Percentiles rank a stretch among this genome's conserved stretches.
phyloP scores from a whole-genome alignment of 2,888 invertebrate genomes.

The Sminthurides aquaticus region DNA sequence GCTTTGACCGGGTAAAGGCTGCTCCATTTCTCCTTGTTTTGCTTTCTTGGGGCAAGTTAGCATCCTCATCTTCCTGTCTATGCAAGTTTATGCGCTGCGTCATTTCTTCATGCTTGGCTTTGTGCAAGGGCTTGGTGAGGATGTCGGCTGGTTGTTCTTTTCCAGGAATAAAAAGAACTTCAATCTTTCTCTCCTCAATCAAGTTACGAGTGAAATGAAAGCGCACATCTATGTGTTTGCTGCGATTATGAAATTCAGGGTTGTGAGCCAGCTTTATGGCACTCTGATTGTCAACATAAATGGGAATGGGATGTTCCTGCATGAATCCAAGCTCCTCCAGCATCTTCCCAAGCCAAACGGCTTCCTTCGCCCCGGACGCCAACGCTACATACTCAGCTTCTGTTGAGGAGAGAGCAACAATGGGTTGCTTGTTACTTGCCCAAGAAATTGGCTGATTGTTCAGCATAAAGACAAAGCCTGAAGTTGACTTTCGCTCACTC shows the following conservation, averaged over 20 bases:
- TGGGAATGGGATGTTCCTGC: neutral
- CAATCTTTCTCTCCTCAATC: neutral
- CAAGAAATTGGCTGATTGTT: conserved; percentile 25
- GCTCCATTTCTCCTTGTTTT: no score
- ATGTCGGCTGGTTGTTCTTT: conserved; percentile 6
- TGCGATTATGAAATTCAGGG: conserved; percentile 30
- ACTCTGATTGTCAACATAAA: conserved; percentile 32
- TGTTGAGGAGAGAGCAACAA: conserved; percentile 28
- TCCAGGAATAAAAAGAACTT: neutral
- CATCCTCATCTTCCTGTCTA: no score
- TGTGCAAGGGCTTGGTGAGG: conserved; percentile 11
- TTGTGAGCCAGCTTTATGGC: conserved; percentile 37
- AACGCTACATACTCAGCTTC: conserved; percentile 38
- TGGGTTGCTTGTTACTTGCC: conserved; percentile 28
- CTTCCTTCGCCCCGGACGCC: conserved; percentile 22
- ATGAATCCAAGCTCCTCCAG: conserved; percentile 23
- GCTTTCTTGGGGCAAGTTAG: no score
- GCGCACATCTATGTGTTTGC: conserved; percentile 41
- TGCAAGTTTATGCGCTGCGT: no score
- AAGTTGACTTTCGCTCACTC: conserved; percentile 24
- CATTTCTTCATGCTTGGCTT: neutral
- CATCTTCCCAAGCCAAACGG: conserved; percentile 29
- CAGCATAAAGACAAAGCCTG: conserved; percentile 25
- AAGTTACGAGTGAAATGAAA: conserved; percentile 27
- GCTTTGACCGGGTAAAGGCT: no score